Evolutionary conservation across 2,797 vertebrate genomes (phyloP), one percentile per base, ranked within the genome.

Genomic region (Limnodromus scolopaceus): DNA sequence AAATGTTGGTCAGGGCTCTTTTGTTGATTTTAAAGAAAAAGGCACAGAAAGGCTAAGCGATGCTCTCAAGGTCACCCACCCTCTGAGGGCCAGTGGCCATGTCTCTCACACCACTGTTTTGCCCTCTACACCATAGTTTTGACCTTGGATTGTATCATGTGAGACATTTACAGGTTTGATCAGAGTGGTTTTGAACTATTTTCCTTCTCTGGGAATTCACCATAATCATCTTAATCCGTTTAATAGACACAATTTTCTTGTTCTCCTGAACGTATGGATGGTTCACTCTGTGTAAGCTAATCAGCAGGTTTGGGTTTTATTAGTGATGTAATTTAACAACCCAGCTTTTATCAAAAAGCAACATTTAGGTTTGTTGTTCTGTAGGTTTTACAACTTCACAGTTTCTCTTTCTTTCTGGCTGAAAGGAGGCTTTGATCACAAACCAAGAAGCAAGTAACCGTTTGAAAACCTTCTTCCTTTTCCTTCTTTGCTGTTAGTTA

Each of bases 291-390:
- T 46, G 8, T 28, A 58, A 85, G 9, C 20, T 45, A 94, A 80
- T 57, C 38, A 70, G 68, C 65, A 78, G 10, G 16, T 77, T 85
- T 87, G 49, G 4, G 22, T 89, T 74, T 86, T 94, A 64, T 91
- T 92, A 92, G 48, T 17, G 83, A 79, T 75, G 36, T 74, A 91
- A 87, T 84, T 79, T 87, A 93, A 85, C 34, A 69, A 66, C 30
- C 1, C 39, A 66, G 57, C 34, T 63, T 86, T 91, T 80, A 78
- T 72, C 34, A 82, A 81, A 81, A 78, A 66, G 28, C 39, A 72
- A 13, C 38, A 75, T 77, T 90, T 80, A 39, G 6, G 18, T 53
- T 87, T 65, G 49, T 81, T 92, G 71, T 89, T 78, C 71, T 88
- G 61, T 46, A 70, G 77, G 46, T 90, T 93, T 94, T 81, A 64